Conservation (phyloP, 2,797 vertebrate species). For the Gadopsis bispinosus region DNA sequence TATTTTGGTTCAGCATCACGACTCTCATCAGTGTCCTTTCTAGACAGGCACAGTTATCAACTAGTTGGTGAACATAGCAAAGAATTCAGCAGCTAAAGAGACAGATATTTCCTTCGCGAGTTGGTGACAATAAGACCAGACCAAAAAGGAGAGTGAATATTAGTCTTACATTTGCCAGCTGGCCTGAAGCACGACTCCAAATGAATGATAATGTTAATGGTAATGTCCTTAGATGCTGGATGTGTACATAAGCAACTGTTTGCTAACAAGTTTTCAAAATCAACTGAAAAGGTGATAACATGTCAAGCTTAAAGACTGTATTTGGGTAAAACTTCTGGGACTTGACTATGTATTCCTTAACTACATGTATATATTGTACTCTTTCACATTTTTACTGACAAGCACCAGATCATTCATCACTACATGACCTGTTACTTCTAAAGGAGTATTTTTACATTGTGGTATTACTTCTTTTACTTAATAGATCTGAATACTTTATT, state of each 20-base stretch:
- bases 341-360: neutral
- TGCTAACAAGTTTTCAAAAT: neutral
- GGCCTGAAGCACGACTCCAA: neutral
- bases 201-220: neutral
- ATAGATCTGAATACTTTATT: neutral
- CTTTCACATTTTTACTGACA: neutral
- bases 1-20: too few relatives aligned
- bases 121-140: neutral
- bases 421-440: neutral
- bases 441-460: neutral
- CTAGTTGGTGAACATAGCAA: neutral
- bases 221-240: neutral
- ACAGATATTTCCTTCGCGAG: neutral
- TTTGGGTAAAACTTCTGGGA: neutral
- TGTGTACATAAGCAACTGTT: neutral
- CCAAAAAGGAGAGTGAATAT: neutral
- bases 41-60: neutral
- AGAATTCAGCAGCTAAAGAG: neutral
- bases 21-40: too few relatives aligned
- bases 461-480: neutral
- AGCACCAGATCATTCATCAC: neutral
- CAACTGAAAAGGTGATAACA: neutral
- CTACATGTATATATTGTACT: neutral
- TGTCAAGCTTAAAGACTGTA: neutral
- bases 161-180: neutral